Evolutionary conservation across 2,888 invertebrate genomes (phyloP), one percentile per base, ranked within the genome.

Genomic region (Nemotelus nigrinus): DNA sequence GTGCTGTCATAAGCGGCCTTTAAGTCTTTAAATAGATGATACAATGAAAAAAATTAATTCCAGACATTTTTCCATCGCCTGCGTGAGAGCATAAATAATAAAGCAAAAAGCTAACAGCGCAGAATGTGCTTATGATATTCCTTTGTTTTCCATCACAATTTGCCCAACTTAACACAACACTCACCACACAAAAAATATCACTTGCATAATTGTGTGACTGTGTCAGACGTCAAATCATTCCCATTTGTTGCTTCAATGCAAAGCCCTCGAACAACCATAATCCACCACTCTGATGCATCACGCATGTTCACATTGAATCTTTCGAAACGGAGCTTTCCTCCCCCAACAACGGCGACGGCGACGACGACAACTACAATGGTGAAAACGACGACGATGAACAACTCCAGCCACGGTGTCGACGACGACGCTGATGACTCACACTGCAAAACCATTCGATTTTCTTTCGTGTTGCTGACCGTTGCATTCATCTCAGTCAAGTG

Each of bases 181-280:
- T 50, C 50, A 44, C 47, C 25, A 5, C 65, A 41, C 41, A 55
- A 70, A 70, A 3, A 55, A 39, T n/a, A 70, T 10, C 55, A 41
- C 44, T 25, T 70, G 53, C 55, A 55, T 70, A 70, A 70, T 43
- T 70, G 70, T 70, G 70, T 70, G 70, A 70, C 70, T 70, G 70
- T 70, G 70, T 70, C 70, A 70, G 55, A 53, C 47, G 55, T 70
- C 70, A 70, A 55, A 70, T 67, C 70, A 70, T 70, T 70, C 3
- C 70, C 70, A 70, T 70, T 70, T 70, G 70, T 70, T 70, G 70
- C 70, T 70, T 70, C 57, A 57, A 8, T 5, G 5, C 25, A 4
- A 8, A 25, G 25, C 8, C 67, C 39, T 55, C 10, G 70, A 70
- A 53, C 53, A 70, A 70, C 55, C 53, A 55, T 55, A 55, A 70